Evolutionary conservation across 2,888 invertebrate genomes (phyloP).

Genomic region (Thera obeliscata): DNA sequence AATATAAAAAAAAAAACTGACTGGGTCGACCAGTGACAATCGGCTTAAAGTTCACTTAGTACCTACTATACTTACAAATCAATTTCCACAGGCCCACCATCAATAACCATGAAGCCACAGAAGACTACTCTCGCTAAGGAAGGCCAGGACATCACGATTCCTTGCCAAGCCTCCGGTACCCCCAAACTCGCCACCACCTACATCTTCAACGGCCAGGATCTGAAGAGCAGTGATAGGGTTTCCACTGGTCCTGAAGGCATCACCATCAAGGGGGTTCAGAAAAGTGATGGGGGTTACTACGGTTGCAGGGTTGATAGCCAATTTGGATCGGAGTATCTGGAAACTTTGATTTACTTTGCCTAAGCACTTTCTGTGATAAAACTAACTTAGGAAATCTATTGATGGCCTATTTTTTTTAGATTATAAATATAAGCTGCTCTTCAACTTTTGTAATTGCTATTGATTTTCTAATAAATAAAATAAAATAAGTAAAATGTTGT

Average conservation of each 20-base stretch:
- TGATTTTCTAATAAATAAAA: too few species aligned
- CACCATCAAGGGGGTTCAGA: constrained; percentile 57
- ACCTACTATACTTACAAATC: too few species aligned
- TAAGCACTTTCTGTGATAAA: neutral
- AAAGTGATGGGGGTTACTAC: constrained; percentile 65
- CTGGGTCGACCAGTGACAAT: too few species aligned
- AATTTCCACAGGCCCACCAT: constrained; percentile 57
- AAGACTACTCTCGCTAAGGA: constrained; percentile 47
- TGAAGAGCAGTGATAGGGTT: constrained; percentile 45
- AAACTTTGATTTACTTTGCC: constrained; percentile 26
- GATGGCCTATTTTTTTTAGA: too few species aligned
- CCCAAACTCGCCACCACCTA: constrained; percentile 57
- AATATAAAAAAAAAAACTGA: too few species aligned
- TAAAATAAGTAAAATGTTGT: too few species aligned
- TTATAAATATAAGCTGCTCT: too few species aligned
- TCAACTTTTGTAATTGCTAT: too few species aligned
- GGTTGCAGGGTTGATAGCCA: constrained; percentile 55
- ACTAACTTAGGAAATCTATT: too few species aligned
- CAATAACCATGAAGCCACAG: constrained; percentile 52
- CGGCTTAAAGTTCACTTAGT: too few species aligned
- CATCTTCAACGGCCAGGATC: constrained; percentile 59
- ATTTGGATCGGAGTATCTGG: constrained; percentile 14
- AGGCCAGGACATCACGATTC: constrained; percentile 60
- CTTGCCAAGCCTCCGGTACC: constrained; percentile 58
- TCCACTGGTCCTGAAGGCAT: constrained; percentile 51